These are phyloP conservation scores for Piaya cayana DNA, from an alignment of 2,113 vertebrate species.

Conservation along the genomic window DNA sequence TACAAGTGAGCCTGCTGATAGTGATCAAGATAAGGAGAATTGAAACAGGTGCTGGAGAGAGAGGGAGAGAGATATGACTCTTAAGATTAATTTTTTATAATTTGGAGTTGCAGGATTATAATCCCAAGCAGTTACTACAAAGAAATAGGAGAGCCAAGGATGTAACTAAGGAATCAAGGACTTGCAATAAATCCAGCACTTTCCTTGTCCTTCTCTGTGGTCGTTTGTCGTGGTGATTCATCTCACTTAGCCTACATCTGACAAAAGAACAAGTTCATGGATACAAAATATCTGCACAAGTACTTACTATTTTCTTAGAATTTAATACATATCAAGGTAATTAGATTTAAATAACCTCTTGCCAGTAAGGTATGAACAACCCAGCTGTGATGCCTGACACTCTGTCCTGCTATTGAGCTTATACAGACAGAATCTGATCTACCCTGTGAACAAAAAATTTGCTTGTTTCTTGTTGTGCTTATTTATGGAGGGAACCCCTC, in stretches of 20 bases:
- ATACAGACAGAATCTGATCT: background rate
- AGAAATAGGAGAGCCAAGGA: background rate
- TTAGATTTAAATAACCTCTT: constrained; percentile 1
- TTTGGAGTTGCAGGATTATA: background rate
- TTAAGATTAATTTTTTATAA: background rate
- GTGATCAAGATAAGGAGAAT: background rate
- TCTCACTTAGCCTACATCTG: background rate
- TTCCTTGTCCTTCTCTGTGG: background rate
- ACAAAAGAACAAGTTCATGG: background rate
- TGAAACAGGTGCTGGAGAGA: background rate
- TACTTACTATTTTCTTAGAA: constrained; percentile 23
- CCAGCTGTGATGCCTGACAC: background rate
- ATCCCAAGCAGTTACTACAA: background rate
- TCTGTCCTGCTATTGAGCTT: background rate
- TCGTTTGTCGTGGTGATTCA: constrained; percentile 23
- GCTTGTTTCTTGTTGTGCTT: background rate
- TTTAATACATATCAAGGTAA: background rate
- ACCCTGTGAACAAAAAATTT: background rate
- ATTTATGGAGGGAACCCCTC: too few species aligned
- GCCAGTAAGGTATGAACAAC: background rate
- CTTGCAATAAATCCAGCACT: background rate
- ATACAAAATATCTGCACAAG: background rate
- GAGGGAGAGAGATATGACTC: background rate
- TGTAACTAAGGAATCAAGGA: background rate
- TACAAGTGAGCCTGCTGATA: background rate